A percentile compares a stretch with the other conserved stretches of the same genome.
Conservation (phyloP, 2,888 invertebrate species). For the Lasioglossum oenotherae region DNA sequence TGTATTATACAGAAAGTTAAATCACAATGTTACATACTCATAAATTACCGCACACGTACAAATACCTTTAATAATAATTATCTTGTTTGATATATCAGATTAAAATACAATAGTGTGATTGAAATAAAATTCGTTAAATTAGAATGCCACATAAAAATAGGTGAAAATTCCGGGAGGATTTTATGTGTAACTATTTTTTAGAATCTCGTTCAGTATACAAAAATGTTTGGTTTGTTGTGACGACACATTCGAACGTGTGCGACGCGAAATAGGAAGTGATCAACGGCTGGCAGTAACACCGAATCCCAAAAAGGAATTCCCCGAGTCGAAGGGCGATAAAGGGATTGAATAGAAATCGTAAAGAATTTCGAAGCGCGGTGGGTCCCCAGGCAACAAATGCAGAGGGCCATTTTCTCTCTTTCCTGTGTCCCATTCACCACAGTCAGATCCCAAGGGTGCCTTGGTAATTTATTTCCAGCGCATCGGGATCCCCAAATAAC, state of each 20-base stretch:
- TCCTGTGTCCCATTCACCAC: constrained; percentile 55
- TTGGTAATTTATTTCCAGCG: constrained; percentile 67
- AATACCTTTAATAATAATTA: background rate
- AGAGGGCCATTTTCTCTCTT: constrained; percentile 53
- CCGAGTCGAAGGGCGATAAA: constrained; percentile 61
- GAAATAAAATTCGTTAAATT: background rate
- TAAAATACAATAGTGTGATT: background rate
- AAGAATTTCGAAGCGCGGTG: constrained; percentile 67
- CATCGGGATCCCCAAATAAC: constrained; percentile 60
- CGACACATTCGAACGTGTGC: background rate
- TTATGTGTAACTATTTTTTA: background rate
- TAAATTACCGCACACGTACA: background rate
- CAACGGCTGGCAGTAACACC: constrained; percentile 12
- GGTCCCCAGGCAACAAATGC: constrained; percentile 56
- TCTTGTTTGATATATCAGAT: background rate
- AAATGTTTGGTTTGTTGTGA: background rate
- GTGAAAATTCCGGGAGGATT: background rate
- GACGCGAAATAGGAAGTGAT: constrained; percentile 18
- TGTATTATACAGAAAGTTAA: background rate
- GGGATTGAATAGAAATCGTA: constrained; percentile 69
- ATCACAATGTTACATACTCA: background rate
- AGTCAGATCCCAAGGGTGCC: constrained; percentile 54
- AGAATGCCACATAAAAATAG: background rate
- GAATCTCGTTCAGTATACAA: background rate
- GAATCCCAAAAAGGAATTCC: constrained; percentile 55